Percentiles rank a stretch among this genome's conserved stretches.
These are phyloP conservation scores for Axea sp. DNA, from an alignment of 2,888 invertebrate species.

Conservation along the genomic window DNA sequence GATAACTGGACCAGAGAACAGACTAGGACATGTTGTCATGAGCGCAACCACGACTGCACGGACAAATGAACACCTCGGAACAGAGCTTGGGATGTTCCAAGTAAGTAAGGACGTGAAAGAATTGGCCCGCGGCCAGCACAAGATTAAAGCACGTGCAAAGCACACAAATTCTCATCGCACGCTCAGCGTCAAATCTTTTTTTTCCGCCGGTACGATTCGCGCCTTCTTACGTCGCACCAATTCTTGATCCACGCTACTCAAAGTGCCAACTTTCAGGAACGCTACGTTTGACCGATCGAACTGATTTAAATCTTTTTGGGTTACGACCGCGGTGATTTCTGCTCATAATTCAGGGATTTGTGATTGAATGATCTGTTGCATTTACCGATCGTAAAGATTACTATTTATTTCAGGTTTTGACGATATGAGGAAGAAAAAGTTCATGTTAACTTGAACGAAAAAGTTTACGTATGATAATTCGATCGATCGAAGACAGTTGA, in stretches of 20 bases:
- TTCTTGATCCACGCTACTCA: constrained; percentile 27
- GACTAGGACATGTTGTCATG: constrained; percentile 62
- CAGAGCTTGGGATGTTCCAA: constrained; percentile 77
- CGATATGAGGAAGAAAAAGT: too few relatives aligned
- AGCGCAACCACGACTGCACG: constrained; percentile 71
- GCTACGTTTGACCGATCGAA: constrained; percentile 32
- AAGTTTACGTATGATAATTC: too few relatives aligned
- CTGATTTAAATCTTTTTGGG: constrained; percentile 45
- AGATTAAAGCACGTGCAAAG: constrained; percentile 53
- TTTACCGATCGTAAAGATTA: not conserved
- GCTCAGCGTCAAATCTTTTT: not conserved
- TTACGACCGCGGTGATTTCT: constrained; percentile 37
- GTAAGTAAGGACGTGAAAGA: constrained; percentile 68
- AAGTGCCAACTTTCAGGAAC: not conserved
- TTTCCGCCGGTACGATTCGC: constrained; percentile 4
- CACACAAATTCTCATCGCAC: constrained; percentile 8
- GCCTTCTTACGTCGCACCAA: constrained; percentile 23
- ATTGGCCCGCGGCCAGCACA: constrained; percentile 42
- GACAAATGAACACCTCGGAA: constrained; percentile 77
- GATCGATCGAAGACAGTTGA: too few relatives aligned
- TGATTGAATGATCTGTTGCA: constrained; percentile 46
- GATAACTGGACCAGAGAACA: constrained; percentile 15
- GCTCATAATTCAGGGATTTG: constrained; percentile 11
- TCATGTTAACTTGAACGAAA: too few relatives aligned
- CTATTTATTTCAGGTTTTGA: not conserved